Conservation (phyloP, 2,888 invertebrate genomes). For the Xestoiulus laeticollis region DNA sequence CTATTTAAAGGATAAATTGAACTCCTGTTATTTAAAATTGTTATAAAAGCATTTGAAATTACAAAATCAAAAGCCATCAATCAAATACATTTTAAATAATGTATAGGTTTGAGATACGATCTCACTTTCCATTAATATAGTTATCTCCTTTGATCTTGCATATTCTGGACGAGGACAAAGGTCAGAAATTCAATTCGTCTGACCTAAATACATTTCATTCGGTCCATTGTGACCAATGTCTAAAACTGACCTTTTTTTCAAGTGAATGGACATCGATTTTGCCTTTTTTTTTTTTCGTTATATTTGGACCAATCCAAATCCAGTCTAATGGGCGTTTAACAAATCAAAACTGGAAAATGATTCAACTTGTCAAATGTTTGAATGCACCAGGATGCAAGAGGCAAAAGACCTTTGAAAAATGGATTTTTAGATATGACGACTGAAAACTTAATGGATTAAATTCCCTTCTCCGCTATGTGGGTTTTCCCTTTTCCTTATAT, state of each 20-base stretch:
- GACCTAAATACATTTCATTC: not conserved
- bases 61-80: no score
- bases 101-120: not conserved
- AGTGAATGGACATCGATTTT: not conserved
- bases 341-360: slow-evolving; percentile 10
- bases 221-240: not conserved
- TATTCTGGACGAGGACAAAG: not conserved
- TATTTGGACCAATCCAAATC: not conserved
- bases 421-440: not conserved
- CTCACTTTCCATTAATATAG: not conserved
- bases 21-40: no score
- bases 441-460: slow-evolving; percentile 13
- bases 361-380: slow-evolving; percentile 13
- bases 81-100: no score
- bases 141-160: not conserved
- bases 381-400: slow-evolving; percentile 23
- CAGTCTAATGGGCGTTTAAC: slow-evolving; percentile 30
- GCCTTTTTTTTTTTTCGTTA: not conserved
- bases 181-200: not conserved
- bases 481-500: not conserved
- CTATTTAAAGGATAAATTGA: no score
- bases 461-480: not conserved
- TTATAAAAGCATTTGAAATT: no score
- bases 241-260: not conserved
- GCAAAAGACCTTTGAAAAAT: slow-evolving; percentile 21